Conservation (phyloP, 2,797 vertebrate species). For the Gobionotothen gibberifrons region DNA sequence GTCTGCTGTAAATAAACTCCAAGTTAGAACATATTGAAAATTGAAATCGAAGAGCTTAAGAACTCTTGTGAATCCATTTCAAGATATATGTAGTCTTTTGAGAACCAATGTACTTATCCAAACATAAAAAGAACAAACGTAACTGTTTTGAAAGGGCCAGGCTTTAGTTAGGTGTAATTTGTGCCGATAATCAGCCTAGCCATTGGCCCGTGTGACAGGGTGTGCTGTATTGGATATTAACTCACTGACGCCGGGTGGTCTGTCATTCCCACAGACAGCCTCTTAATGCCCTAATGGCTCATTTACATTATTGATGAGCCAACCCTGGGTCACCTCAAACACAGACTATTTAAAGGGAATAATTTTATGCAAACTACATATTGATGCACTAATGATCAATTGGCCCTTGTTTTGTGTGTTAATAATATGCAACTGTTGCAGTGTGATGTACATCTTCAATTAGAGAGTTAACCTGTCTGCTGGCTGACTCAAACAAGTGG, state of each 20-base stretch:
- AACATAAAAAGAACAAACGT: conserved; percentile 5
- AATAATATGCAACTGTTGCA: conserved; percentile 96
- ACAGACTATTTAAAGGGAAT: conserved; percentile 93
- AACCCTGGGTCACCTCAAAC: conserved; percentile 95
- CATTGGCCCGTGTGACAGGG: conserved; percentile 71
- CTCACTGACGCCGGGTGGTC: conserved; percentile 83
- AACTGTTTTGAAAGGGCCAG: conserved; percentile 15
- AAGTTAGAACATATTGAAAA: background rate
- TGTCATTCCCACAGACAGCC: conserved; percentile 92
- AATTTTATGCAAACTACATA: conserved; percentile 95
- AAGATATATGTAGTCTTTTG: conserved; percentile 10
- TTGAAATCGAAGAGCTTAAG: conserved; percentile 6
- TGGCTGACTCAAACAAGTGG: conserved; percentile 84
- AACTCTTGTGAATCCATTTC: conserved; percentile 7
- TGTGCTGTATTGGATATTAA: conserved; percentile 80
- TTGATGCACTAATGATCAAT: conserved; percentile 97
- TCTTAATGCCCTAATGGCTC: conserved; percentile 89
- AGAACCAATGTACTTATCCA: conserved; percentile 6
- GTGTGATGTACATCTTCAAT: conserved; percentile 92
- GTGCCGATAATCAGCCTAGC: conserved; percentile 51
- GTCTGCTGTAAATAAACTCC: background rate
- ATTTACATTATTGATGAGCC: conserved; percentile 99
- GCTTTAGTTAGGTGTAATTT: conserved; percentile 36
- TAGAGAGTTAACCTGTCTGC: conserved; percentile 80
- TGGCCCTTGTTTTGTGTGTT: conserved; percentile 90